phyloP scores from a whole-genome alignment of 23 tunicate species.

The Clavelina lepadiformis region DNA sequence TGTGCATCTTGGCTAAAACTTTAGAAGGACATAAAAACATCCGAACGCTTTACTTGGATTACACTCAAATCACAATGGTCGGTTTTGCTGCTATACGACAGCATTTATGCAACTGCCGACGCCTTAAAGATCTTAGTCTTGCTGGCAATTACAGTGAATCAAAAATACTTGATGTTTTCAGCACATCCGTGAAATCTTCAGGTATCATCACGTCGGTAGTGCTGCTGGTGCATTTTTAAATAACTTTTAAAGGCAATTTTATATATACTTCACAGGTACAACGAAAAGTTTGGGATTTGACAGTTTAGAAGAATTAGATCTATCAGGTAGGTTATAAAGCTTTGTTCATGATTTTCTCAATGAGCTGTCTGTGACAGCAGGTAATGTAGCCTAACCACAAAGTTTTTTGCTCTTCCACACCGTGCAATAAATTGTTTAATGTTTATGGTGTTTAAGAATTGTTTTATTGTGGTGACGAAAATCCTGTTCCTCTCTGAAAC shows the following conservation, averaged over 20 bases:
- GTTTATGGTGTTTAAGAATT: too few relatives aligned
- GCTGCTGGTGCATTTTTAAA: neutral
- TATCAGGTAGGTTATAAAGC: constrained; percentile 4
- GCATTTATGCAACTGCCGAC: constrained; percentile 10
- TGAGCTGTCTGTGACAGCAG: too few relatives aligned
- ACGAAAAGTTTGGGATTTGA: too few relatives aligned
- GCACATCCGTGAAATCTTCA: neutral
- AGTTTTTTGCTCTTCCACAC: too few relatives aligned
- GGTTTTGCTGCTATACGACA: constrained; percentile 44
- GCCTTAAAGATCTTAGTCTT: constrained; percentile 16
- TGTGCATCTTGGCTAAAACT: constrained; percentile 31
- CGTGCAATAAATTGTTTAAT: too few relatives aligned
- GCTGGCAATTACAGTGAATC: constrained; percentile 35
- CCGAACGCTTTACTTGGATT: constrained; percentile 26
- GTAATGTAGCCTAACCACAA: too few relatives aligned
- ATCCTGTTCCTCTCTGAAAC: constrained; percentile 2
- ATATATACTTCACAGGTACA: neutral
- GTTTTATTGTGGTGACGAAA: neutral
- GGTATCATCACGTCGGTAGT: neutral
- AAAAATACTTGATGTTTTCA: constrained; percentile 3
- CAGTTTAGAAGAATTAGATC: neutral
- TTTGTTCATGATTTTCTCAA: neutral
- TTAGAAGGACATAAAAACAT: constrained; percentile 9
- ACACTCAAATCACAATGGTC: constrained; percentile 45
- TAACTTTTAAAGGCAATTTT: neutral